Evolutionary conservation across 2,888 invertebrate species (phyloP), one percentile per base, ranked within the genome.

Genomic region (Agrotis ipsilon): DNA sequence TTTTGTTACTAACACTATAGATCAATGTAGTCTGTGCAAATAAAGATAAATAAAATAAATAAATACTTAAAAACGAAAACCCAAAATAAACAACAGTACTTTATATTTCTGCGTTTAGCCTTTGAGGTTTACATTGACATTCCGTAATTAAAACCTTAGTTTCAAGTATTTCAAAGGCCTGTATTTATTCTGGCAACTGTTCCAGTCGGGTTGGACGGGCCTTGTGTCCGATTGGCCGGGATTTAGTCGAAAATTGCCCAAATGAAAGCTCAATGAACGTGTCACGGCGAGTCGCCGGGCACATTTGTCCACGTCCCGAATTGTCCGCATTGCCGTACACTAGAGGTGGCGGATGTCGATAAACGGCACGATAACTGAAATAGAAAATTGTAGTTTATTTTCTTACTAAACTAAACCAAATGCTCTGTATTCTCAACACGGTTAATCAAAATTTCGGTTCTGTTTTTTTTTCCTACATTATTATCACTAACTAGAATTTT

Each of bases 201-300:
- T 84, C 86, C 90, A 92, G 91, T 92, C 92, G 91, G 90, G 82
- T 83, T 81, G 78, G 80, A 79, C 87, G 81, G 82, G 83, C 83
- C 68, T 57, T 83, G 88, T 88, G 87, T 91, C 91, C 93, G 93
- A 94, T 94, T 93, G 94, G 93, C 88, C 88, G 90, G 93, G 94
- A 93, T 94, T 95, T 94, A 92, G 93, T 92, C 92, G 94, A 94
- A 94, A 95, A 95, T 96, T 94, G 94, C 92, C 94, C 94, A 94
- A 96, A 96, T 94, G 95, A 95, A 95, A 94, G 94, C 95, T 94
- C 95, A 94, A 95, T 95, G 95, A 94, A 95, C 94, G 94, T 94
- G 95, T 95, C 95, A 94, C 92, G 90, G 90, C 89, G 92, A 93
- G 88, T 93, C 92, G 92, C 92, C 87, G 92, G 91, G 90, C 94